Conservation (phyloP, 2,113 vertebrate genomes). For the Crotophaga sulcirostris region DNA sequence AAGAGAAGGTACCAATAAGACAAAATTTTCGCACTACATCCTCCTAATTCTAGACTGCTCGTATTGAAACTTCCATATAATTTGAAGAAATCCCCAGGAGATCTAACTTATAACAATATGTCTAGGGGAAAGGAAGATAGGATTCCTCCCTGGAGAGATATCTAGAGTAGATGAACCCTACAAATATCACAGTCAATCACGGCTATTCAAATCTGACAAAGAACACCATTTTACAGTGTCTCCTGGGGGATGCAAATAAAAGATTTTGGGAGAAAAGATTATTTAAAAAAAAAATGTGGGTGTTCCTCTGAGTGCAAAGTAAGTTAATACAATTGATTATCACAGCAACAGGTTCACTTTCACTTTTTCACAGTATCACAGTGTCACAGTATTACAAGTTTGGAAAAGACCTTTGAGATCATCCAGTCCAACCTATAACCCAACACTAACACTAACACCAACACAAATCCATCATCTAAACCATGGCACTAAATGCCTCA, state of each 20-base stretch:
- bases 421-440: no score
- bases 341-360: background rate
- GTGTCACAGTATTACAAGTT: no score
- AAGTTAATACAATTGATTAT: background rate
- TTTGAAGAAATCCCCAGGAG: constrained; percentile 23
- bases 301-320: background rate
- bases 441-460: no score
- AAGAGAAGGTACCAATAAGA: background rate
- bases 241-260: background rate
- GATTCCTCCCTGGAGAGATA: background rate
- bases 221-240: background rate
- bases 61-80: background rate
- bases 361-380: no score
- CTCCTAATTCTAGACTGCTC: constrained; percentile 3
- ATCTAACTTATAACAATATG: constrained; percentile 12
- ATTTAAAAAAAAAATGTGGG: background rate
- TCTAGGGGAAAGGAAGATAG: background rate
- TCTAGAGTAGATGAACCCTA: background rate
- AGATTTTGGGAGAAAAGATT: background rate
- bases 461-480: no score
- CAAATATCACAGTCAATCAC: constrained; percentile 24
- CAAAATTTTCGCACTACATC: background rate
- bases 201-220: background rate
- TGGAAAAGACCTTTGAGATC: no score
- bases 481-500: no score